Evolutionary conservation across 2,797 vertebrate species (phyloP).

Genomic region (Caiman crocodilus): DNA sequence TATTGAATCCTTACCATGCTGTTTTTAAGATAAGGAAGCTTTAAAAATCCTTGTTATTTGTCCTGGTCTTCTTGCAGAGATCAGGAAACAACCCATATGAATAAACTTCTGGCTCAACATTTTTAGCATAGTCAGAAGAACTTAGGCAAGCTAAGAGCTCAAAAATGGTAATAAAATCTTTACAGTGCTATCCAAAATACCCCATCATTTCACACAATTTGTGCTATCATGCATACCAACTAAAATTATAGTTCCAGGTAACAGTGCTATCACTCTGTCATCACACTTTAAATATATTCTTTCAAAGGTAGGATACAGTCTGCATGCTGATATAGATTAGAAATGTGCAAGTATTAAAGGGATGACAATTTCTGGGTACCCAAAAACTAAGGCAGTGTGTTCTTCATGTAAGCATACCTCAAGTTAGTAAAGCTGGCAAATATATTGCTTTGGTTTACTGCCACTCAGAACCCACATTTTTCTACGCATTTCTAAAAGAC

Average conservation of each 20-base stretch:
- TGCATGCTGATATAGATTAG: conserved; percentile 50
- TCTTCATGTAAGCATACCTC: conserved; percentile 46
- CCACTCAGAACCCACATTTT: conserved; percentile 27
- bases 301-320: conserved; percentile 49
- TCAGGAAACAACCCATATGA: conserved; percentile 32
- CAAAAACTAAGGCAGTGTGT: conserved; percentile 31
- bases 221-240: conserved; percentile 53
- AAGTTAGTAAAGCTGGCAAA: background rate
- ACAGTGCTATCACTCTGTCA: conserved; percentile 59
- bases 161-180: conserved; percentile 48
- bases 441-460: conserved; percentile 30
- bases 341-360: background rate
- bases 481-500: background rate
- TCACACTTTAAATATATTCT: conserved; percentile 52
- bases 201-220: conserved; percentile 61
- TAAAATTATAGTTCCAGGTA: conserved; percentile 70
- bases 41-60: conserved; percentile 65
- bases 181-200: conserved; percentile 69
- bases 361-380: conserved; percentile 28
- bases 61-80: conserved; percentile 52
- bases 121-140: conserved; percentile 37
- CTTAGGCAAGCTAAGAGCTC: conserved; percentile 15
- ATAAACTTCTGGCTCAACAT: conserved; percentile 47
- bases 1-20: conserved; percentile 39
- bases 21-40: conserved; percentile 58